Evolutionary conservation across 2,888 invertebrate species (phyloP), one percentile per base, ranked within the genome.

Genomic region (Hoplodrina blanda): DNA sequence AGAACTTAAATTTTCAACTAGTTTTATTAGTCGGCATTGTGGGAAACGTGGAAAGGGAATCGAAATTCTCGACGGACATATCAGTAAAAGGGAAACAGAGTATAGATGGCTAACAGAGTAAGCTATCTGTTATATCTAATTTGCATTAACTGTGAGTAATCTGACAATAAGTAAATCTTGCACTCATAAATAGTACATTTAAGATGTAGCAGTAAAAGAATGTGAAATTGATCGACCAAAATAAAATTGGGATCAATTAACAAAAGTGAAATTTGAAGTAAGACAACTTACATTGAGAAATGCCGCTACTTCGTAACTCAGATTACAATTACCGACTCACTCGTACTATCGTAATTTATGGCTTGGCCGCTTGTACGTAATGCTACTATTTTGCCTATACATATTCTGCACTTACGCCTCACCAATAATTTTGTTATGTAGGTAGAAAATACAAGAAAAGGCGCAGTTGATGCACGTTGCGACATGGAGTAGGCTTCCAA

Each of bases 391-490:
- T 70, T 41, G 37, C 20, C 30, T 69, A 50, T 76, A 69, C 41
- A 69, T n/a, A n/a, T n/a, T 77, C 41, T 75, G 33, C 19, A 56
- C 13, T 44, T n/a, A 55, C 49, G 13, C 41, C 19, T 75, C 20
- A 75, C 55, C 11, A 20, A 66, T 71, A 75, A 15, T 41, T 37
- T 50, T 50, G 33, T 59, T 37, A 37, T 60, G n/a, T 17, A 46
- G 46, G 5, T 46, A 46, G 4, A 5, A 13, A 46, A 4, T 55
- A 49, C 56, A 59, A 62, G n/a, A 20, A 25, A 78, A 76, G 66
- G 50, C 50, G 77, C 77, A 67, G 62, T 59, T 49, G 30, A 77
- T 70, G 25, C 33, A 53, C 11, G 15, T 70, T 77, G 49, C 20
- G 49, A 46, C 37, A 69, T 46, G 46, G 33, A 52, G 37, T 30